Evolutionary conservation across 2,888 invertebrate species (phyloP), one percentile per base, ranked within the genome.

Genomic region (Oithona nana): DNA sequence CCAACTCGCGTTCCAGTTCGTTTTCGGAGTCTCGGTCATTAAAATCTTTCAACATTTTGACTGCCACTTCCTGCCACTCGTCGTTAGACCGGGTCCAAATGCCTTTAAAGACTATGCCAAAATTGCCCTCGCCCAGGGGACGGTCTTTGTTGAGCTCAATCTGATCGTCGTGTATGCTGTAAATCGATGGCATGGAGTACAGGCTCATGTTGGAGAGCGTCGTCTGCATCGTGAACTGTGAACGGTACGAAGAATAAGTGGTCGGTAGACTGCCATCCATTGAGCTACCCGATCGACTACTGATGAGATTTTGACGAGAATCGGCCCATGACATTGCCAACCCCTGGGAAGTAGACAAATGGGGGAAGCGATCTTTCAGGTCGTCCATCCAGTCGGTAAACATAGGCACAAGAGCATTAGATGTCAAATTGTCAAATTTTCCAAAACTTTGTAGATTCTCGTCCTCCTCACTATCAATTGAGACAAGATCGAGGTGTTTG

Each of bases 81-180:
- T 65, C 66, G n/a, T 65, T 64, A 3, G 52, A 54, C 24, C 63
- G 56, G 3, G 59, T 65, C 61, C 66, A 59, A 11, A 54, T 51
- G 1, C 66, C 67, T 49, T 60, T 57, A 61, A 65, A 66, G 50
- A 67, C 67, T 49, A 64, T 61, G 1, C 67, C 67, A 57, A 66
- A 67, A 63, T 67, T 65, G 20, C 67, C 67, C 64, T 66, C 63
- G 11, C 62, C 62, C 16, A 62, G 22, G n/a, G 56, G 55, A 20
- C 24, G 6, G 49, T 59, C 50, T 30, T 57, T 31, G 50, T 59
- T 59, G 48, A 59, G 28, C 4, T 22, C 28, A 24, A 59, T 24
- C 68, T 79, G 79, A 66, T 76, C 78, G n/a, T 74, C 75, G 66
- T 77, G 78, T 24, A 80, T 69, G 67, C 79, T 79, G 66, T 78